Evolutionary conservation across 2,797 vertebrate species (phyloP).

Genomic region (Myiothlypis coronata): DNA sequence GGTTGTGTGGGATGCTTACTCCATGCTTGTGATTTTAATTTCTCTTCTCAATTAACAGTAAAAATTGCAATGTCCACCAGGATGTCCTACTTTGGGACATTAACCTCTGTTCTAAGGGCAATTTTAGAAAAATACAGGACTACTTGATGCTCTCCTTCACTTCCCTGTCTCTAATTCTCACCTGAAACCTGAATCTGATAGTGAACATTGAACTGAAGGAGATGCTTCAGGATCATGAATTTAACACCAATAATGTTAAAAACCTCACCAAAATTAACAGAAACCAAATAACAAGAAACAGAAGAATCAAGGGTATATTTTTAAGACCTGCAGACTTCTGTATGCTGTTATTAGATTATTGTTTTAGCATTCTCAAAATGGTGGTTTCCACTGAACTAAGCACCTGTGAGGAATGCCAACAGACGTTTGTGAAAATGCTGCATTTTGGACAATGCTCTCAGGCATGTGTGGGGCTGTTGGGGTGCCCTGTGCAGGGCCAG

Average conservation of each 20-base stretch:
- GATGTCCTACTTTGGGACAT: not conserved
- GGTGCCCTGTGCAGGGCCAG: not conserved
- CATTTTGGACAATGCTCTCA: not conserved
- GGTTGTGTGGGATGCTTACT: not conserved
- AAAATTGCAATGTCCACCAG: not conserved
- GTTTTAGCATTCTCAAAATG: not conserved
- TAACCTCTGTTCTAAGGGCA: not conserved
- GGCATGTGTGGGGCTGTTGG: not conserved
- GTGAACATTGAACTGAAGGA: not conserved
- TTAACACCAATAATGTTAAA: not conserved
- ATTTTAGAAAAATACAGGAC: not conserved
- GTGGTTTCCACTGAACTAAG: not conserved
- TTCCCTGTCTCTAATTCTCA: not conserved
- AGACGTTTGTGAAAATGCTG: fast-evolving
- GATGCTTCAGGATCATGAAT: not conserved
- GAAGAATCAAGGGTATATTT: not conserved
- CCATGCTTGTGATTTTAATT: not conserved
- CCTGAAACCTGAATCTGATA: not conserved
- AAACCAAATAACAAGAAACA: not conserved
- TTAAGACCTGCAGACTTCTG: not conserved
- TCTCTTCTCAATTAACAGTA: not conserved
- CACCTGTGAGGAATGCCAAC: not conserved
- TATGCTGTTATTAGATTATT: not conserved
- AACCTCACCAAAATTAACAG: not conserved
- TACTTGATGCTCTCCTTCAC: not conserved